phyloP scores from a whole-genome alignment of 2,888 invertebrate species.

The Spilosoma lubricipeda region DNA sequence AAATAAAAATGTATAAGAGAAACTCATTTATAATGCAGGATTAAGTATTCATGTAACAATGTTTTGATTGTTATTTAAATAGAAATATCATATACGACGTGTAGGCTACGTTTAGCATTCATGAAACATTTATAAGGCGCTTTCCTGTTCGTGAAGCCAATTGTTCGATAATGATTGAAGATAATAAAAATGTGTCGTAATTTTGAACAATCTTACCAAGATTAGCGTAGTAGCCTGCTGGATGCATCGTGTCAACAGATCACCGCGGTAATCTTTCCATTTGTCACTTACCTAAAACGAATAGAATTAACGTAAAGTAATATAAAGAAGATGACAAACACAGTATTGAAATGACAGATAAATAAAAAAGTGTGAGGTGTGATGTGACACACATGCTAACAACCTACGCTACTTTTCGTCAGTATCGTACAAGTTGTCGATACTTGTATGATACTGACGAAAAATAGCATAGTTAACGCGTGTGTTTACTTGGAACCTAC shows the following conservation, averaged over 20 bases:
- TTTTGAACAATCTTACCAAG: constrained; percentile 74
- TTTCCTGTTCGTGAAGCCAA: constrained; percentile 16
- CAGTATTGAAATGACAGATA: constrained; percentile 3
- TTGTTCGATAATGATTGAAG: constrained; percentile 18
- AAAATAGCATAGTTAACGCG: too few relatives aligned
- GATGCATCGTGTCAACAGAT: constrained; percentile 81
- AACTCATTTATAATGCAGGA: constrained; percentile 10
- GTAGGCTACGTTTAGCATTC: constrained; percentile 11
- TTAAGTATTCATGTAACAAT: constrained; percentile 15
- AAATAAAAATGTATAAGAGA: background rate
- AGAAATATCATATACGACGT: constrained; percentile 19
- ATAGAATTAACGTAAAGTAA: constrained; percentile 53
- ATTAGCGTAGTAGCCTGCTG: constrained; percentile 85
- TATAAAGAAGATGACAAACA: constrained; percentile 16
- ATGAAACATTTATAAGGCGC: constrained; percentile 22
- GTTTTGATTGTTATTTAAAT: constrained; percentile 25
- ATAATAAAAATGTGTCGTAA: constrained; percentile 24
- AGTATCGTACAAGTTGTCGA: too few relatives aligned
- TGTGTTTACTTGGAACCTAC: too few relatives aligned
- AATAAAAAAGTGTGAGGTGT: background rate
- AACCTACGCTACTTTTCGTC: too few relatives aligned
- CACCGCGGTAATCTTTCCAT: constrained; percentile 80
- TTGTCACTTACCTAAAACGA: constrained; percentile 85
- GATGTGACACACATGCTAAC: too few relatives aligned
- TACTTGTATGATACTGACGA: too few relatives aligned